Base-by-base conservation (phyloP, 2,797 vertebrate species). In the Pseudomugil tenellus region DNA sequence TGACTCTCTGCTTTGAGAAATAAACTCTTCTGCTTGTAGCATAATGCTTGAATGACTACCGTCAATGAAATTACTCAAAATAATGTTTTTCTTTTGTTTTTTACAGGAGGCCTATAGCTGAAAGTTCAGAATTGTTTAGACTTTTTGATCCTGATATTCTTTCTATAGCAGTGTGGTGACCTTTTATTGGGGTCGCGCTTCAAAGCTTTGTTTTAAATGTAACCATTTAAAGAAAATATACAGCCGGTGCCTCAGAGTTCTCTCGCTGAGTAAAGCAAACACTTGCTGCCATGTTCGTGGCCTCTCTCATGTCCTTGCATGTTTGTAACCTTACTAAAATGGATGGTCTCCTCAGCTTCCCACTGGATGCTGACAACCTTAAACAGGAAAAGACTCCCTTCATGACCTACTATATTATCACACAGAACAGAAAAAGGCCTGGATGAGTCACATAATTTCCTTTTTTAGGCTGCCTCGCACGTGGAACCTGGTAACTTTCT, bases 281-380 rank as follows among this genome's bases (percentile, higher is more conserved):
- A 77, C 71, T 75, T 57, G 51, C 43, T 74, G 77, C 46, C 67
- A 67, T 66, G 79, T 74, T 75, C 19, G 2, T 85, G 84, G 66
- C 81, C 76, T 80, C 64, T 77, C 81, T 83, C 54, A 49, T 69
- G 67, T 85, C 76, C 74, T 75, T 60, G 64, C 72, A 79, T 77
- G 73, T 76, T 70, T 80, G 58, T 72, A 63, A 71, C 29, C 69
- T 89, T 84, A 46, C 17, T 43, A 19, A 7, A 43, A 21, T 63
- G 63, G 72, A 84, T 90, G 86, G 80, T 87, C 84, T 89, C 79
- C 80, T 89, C 84, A 87, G 89, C 83, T 82, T 88, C 73, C 84
- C 67, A 16, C 63, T 83, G 80, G 79, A 80, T 74, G 84, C 83
- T 84, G 76, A 87, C 83, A 88, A 63, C 75, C 66, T 83, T 34